A percentile compares a stretch with the other conserved stretches of the same genome.
Conservation (phyloP, 2,888 invertebrate genomes). For the Pollenia griseotomentosa region DNA sequence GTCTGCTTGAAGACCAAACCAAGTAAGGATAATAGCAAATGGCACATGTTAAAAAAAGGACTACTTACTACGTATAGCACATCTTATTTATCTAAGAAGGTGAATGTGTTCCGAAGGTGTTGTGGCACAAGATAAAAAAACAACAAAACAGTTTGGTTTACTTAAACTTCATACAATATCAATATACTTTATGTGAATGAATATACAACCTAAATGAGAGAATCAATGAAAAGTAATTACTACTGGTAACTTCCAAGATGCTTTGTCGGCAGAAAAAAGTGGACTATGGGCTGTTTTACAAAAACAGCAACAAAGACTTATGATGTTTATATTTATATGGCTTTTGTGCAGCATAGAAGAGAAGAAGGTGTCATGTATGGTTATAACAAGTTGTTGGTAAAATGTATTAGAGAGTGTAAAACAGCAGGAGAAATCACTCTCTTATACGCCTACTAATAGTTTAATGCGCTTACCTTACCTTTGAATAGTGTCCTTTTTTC, state of each 20-base stretch:
- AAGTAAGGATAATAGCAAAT: conserved; percentile 46
- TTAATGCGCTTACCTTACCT: conserved; percentile 64
- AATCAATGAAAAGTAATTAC: conserved; percentile 59
- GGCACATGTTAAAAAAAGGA: conserved; percentile 69
- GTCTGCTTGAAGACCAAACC: conserved; percentile 45
- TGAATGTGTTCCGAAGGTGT: conserved; percentile 66
- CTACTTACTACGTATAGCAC: conserved; percentile 33
- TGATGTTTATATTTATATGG: conserved; percentile 34
- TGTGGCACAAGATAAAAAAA: conserved; percentile 47
- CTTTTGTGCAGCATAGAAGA: conserved; percentile 15
- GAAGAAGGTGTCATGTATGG: conserved; percentile 67
- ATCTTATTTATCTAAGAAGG: conserved; percentile 28
- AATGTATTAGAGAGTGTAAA: conserved; percentile 38
- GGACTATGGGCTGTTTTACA: not conserved
- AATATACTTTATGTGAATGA: conserved; percentile 48
- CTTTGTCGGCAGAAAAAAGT: conserved; percentile 64
- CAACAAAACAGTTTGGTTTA: conserved; percentile 1
- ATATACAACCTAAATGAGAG: conserved; percentile 5
- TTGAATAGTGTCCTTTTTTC: conserved; percentile 56
- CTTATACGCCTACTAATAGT: conserved; percentile 70
- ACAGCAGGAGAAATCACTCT: conserved; percentile 64
- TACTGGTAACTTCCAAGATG: conserved; percentile 56
- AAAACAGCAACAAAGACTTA: conserved; percentile 41
- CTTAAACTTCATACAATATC: conserved; percentile 38
- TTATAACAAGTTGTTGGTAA: conserved; percentile 59